A percentile compares a stretch with the other conserved stretches of the same genome.
These are phyloP conservation scores for Coluber constrictor DNA, from an alignment of 2,797 vertebrate species.

Conservation along the genomic window DNA sequence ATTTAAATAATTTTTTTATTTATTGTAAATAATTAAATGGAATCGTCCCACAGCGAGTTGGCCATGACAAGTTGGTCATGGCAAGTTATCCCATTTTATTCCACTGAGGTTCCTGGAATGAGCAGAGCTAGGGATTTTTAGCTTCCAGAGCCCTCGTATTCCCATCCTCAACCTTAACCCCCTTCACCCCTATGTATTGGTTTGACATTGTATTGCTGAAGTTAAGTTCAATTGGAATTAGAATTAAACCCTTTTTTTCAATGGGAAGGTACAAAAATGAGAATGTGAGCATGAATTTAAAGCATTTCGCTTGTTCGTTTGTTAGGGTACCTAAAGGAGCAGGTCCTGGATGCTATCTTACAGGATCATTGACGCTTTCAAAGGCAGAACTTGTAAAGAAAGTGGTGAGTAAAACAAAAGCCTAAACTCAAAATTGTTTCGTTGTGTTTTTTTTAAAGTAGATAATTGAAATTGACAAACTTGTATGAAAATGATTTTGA, in stretches of 20 bases:
- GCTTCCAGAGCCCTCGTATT: not conserved
- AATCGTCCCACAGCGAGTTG: not conserved
- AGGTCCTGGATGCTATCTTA: slow-evolving; percentile 91
- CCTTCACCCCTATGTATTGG: not conserved
- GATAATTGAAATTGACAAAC: not conserved
- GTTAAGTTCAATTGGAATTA: not conserved
- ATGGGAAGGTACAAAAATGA: not conserved
- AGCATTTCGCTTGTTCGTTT: slow-evolving; percentile 10
- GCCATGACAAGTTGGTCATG: not conserved
- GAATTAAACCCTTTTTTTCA: not conserved
- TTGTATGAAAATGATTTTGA: not conserved
- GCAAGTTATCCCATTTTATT: not conserved
- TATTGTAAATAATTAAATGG: not conserved
- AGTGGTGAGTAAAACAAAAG: slow-evolving; percentile 86
- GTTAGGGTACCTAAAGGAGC: slow-evolving; percentile 93
- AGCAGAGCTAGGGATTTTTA: not conserved
- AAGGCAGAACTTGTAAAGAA: slow-evolving; percentile 98
- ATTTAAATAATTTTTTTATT: not conserved
- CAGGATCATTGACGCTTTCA: slow-evolving; percentile 87
- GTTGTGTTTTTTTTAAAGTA: slow-evolving; percentile 13
- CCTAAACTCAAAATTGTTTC: not conserved
- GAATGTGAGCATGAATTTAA: not conserved
- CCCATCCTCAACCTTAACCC: not conserved
- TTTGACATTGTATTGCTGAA: not conserved
- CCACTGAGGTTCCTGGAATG: not conserved